Evolutionary conservation across 2,888 invertebrate species (phyloP).

Genomic region (Hemithea aestivaria): DNA sequence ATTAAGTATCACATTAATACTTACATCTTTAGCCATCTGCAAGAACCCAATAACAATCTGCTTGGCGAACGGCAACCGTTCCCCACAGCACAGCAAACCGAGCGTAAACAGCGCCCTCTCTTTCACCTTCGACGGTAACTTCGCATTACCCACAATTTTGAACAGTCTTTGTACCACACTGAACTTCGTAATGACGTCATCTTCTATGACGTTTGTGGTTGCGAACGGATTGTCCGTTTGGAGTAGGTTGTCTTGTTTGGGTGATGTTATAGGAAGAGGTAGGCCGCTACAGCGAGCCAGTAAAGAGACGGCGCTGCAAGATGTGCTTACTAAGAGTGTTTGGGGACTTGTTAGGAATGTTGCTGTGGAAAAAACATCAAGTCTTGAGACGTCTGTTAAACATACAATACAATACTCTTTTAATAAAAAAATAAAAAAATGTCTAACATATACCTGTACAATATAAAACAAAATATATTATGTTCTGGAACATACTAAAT

Average conservation of each 20-base stretch:
- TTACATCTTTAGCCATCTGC: conserved; percentile 86
- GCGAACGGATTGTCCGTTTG: conserved; percentile 60
- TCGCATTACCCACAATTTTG: conserved; percentile 84
- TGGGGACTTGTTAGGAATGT: conserved; percentile 82
- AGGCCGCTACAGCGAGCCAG: conserved; percentile 84
- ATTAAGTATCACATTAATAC: too few species aligned
- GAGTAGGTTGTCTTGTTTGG: conserved; percentile 56
- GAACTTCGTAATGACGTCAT: conserved; percentile 80
- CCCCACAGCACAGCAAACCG: conserved; percentile 91
- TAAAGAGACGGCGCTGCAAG: conserved; percentile 85
- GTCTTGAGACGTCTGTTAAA: neutral
- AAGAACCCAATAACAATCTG: conserved; percentile 87
- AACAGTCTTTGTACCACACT: conserved; percentile 85
- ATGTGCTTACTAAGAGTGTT: conserved; percentile 81
- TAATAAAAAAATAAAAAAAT: too few species aligned
- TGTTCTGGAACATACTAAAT: too few species aligned
- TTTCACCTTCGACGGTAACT: conserved; percentile 84
- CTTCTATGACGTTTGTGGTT: conserved; percentile 34
- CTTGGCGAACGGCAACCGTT: conserved; percentile 85
- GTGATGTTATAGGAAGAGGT: conserved; percentile 78
- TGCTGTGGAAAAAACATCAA: conserved; percentile 62
- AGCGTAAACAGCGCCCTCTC: conserved; percentile 88
- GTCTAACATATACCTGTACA: too few species aligned
- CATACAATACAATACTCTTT: too few species aligned
- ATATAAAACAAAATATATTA: too few species aligned